phyloP scores from a whole-genome alignment of 1,140 invertebrate genomes.

The Panulirus ornatus region DNA sequence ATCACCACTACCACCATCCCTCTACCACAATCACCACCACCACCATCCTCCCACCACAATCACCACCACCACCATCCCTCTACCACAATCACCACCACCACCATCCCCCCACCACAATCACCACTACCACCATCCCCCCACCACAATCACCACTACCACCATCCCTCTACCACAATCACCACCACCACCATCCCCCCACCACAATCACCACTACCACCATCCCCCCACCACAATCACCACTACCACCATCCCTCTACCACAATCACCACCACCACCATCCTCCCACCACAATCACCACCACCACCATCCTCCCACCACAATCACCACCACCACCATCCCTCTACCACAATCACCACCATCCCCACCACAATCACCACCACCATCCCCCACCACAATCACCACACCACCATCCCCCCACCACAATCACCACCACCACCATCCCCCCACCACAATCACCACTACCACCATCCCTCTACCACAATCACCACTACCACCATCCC shows the following conservation, averaged over 20 bases:
- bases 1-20: not conserved
- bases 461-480: not conserved
- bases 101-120: not conserved
- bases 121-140: not conserved
- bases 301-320: not conserved
- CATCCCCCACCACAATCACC: not conserved
- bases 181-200: conserved; percentile 8
- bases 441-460: not conserved
- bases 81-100: not conserved
- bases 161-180: conserved; percentile 20
- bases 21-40: not conserved
- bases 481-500: not conserved
- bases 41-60: not conserved
- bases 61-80: not conserved
- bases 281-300: not conserved
- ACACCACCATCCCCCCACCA: not conserved
- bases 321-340: not conserved
- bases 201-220: not conserved
- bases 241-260: conserved; percentile 1
- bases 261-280: not conserved
- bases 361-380: not conserved
- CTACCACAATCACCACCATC: not conserved
- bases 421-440: not conserved
- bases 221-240: not conserved
- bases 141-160: not conserved